Percentiles rank a stretch among this genome's conserved stretches.
These are phyloP conservation scores for Silurus lanzhouensis DNA, from an alignment of 2,797 vertebrate genomes.

Conservation along the genomic window DNA sequence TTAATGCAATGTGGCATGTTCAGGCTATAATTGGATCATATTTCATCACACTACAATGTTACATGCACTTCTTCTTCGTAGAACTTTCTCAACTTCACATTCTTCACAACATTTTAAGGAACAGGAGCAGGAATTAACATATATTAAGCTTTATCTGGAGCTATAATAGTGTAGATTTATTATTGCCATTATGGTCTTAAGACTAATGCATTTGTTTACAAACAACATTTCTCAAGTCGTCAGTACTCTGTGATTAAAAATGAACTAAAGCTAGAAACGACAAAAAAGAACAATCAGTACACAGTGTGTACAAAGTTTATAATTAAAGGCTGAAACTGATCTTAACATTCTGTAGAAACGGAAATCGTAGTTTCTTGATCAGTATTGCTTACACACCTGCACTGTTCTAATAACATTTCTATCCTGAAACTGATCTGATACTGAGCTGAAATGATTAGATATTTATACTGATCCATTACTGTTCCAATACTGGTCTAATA, in stretches of 20 bases:
- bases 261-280: neutral
- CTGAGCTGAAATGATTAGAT: too few relatives aligned
- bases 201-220: neutral
- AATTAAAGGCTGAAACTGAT: neutral
- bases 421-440: neutral
- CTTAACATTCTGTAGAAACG: neutral
- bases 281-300: neutral
- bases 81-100: neutral
- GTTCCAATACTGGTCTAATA: too few relatives aligned
- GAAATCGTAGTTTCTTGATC: neutral
- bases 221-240: neutral
- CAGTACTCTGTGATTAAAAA: neutral
- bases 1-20: constrained; percentile 24
- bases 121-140: neutral
- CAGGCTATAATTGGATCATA: constrained; percentile 26
- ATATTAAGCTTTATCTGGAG: neutral
- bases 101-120: neutral
- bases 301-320: neutral
- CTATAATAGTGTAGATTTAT: neutral
- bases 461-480: too few relatives aligned
- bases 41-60: neutral
- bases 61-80: neutral
- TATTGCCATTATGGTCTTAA: neutral
- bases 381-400: neutral
- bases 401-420: neutral